Evolutionary conservation across 2,888 invertebrate species (phyloP), one percentile per base, ranked within the genome.

Genomic region (Erebia epiphron): DNA sequence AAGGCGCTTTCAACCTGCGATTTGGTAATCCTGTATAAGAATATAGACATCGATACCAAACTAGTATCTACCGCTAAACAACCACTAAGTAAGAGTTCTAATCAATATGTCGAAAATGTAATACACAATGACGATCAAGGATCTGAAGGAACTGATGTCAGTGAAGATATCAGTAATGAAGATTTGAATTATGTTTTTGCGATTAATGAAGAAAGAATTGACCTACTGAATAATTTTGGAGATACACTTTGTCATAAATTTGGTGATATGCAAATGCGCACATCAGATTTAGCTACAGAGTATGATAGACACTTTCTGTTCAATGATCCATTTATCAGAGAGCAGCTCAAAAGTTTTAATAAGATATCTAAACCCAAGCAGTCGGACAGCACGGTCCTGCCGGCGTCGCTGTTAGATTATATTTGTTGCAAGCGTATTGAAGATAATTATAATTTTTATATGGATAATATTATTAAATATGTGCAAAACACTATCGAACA

Each of bases 401-500:
- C 92, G 0, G 78, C 85, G 5, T 88, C 90, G 8, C 76, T 92
- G 61, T 76, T 93, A 4, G 91, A 93, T 75, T 92, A 88, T 70
- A 85, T 92, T 70, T 90, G 88, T 75, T 88, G 88, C 77, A 89
- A 89, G 73, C 84, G 87, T 1, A 76, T 90, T 5, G 91, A 91
- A 74, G 89, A 91, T 62, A 89, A 89, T 75, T 89, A 87, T 69
- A 89, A 85, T 74, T 89, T 91, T 76, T 88, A 92, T 73, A 90
- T 93, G 90, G 92, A 93, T 13, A 91, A 87, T 69, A 83, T 92
- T 8, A 92, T 93, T 52, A 79, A 78, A 77, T 88, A 92, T 71
- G 91, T 91, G 0, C 86, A 86, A 69, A 83, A 89, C 67, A 91
- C 91, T 1, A 91, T 93, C 68, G 91, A 92, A 2, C 92, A 93